Evolutionary conservation across 2,113 vertebrate genomes (phyloP).

Genomic region (Centropus bengalensis): DNA sequence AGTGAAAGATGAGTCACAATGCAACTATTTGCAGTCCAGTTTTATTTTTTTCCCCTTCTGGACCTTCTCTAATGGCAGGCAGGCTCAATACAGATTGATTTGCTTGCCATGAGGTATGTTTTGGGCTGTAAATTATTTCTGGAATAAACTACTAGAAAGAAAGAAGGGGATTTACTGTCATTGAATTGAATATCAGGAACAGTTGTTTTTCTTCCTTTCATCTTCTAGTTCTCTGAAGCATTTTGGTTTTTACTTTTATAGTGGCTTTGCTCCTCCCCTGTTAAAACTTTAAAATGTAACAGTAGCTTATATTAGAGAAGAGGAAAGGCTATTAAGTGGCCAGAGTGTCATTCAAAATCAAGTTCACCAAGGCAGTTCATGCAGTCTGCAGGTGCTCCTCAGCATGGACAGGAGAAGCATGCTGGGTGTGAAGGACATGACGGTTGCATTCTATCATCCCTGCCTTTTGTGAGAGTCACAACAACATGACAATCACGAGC

Average conservation of each 20-base stretch:
- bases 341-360: not conserved
- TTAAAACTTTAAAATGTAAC: not conserved
- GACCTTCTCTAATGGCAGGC: not conserved
- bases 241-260: not conserved
- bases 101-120: not conserved
- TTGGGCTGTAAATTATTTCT: constrained; percentile 28
- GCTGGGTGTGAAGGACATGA: not conserved
- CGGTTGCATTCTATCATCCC: not conserved
- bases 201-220: not conserved
- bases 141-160: not conserved
- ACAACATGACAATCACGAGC: not conserved
- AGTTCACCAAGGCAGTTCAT: not conserved
- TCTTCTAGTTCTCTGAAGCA: not conserved
- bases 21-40: not conserved
- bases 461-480: not conserved
- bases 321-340: not conserved
- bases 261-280: not conserved
- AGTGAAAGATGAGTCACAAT: not conserved
- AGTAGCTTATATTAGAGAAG: not conserved
- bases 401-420: not conserved
- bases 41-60: not conserved
- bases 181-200: not conserved
- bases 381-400: not conserved
- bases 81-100: constrained; percentile 24
- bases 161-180: not conserved